phyloP scores from a whole-genome alignment of 2,113 vertebrate genomes.

The Actinemys pallida region DNA sequence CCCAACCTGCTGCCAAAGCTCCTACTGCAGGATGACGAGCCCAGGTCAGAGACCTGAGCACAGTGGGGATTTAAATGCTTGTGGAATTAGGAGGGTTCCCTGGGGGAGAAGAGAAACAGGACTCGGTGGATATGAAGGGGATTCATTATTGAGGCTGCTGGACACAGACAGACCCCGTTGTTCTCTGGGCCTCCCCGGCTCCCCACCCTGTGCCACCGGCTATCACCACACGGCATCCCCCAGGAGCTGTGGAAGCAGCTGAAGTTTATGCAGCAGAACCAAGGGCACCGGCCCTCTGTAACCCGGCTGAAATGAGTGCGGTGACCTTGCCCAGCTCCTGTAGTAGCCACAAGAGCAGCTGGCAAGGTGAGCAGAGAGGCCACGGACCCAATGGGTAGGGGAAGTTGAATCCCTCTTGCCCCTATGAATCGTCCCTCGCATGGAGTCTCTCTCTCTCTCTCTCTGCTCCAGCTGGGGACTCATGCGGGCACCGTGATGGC shows the following conservation, averaged over 20 bases:
- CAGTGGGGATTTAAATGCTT: neutral
- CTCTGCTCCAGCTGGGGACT: neutral
- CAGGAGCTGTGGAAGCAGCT: accelerated
- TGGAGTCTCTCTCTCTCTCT: neutral
- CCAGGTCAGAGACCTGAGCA: neutral
- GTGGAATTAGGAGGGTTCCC: neutral
- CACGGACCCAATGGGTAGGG: neutral
- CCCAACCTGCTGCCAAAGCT: neutral
- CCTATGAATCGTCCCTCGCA: neutral
- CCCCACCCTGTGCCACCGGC: neutral
- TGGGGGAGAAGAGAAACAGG: neutral
- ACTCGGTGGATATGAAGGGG: neutral
- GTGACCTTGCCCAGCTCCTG: neutral
- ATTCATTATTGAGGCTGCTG: neutral
- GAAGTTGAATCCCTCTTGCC: neutral
- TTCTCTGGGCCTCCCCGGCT: neutral
- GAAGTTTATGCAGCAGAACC: neutral
- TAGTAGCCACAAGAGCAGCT: neutral
- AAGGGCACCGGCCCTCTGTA: neutral
- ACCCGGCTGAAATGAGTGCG: neutral
- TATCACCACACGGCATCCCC: neutral
- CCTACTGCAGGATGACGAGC: too few species aligned
- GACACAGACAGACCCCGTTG: neutral
- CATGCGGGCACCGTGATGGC: neutral
- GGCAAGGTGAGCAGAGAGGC: neutral